Conservation (phyloP, 1,140 invertebrate genomes). For the Conus ventricosus region DNA sequence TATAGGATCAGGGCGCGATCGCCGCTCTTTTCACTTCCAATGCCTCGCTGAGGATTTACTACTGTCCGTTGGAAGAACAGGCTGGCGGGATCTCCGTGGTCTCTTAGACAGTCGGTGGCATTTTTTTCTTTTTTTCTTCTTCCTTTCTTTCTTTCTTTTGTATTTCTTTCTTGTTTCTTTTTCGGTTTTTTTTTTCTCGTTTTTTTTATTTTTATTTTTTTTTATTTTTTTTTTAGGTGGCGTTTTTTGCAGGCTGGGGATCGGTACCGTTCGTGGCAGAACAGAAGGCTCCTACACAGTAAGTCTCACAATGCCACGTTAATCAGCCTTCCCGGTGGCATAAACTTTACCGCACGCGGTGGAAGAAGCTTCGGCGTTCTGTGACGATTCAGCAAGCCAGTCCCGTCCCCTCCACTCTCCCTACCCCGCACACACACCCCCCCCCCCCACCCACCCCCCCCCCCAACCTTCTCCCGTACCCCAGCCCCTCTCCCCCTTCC, state of each 20-base stretch:
- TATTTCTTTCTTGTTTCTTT: background rate
- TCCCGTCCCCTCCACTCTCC: background rate
- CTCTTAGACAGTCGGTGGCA: background rate
- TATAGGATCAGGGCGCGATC: too few relatives aligned
- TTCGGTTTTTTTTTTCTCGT: too few relatives aligned
- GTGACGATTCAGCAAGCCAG: background rate
- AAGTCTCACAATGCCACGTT: constrained; percentile 1
- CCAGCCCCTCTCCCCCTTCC: constrained; percentile 5
- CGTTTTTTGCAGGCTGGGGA: background rate
- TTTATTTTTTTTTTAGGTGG: background rate
- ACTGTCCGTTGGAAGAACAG: background rate
- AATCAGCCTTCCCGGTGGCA: background rate
- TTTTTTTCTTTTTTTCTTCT: background rate
- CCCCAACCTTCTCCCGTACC: background rate
- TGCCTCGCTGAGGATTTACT: background rate
- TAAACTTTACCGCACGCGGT: background rate
- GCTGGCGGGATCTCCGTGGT: background rate
- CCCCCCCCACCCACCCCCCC: background rate
- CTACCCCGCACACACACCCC: background rate
- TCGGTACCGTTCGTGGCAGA: background rate
- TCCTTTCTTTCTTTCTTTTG: too few relatives aligned
- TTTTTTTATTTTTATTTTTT: background rate
- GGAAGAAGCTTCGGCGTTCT: background rate
- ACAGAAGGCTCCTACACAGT: background rate
- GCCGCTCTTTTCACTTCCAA: background rate